Conservation (phyloP, 2,888 invertebrate species). For the Nomada fabriciana region DNA sequence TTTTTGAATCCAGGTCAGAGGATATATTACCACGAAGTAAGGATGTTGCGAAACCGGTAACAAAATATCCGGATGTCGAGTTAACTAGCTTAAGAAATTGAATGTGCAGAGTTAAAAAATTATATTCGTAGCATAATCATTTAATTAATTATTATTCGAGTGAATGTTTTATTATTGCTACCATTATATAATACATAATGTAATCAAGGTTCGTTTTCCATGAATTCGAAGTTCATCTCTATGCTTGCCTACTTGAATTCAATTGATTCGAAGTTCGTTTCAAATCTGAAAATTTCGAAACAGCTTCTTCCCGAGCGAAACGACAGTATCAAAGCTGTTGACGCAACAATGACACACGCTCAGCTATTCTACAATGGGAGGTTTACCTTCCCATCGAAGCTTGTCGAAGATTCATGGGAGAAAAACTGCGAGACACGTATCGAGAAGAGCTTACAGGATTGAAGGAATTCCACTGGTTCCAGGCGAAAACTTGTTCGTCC, state of each 20-base stretch:
- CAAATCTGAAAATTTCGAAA: constrained; percentile 21
- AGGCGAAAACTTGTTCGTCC: constrained; percentile 62
- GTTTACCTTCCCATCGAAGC: constrained; percentile 66
- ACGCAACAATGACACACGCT: constrained; percentile 55
- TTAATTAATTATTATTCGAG: too few relatives aligned
- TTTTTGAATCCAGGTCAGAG: constrained; percentile 34
- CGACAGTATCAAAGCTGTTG: constrained; percentile 48
- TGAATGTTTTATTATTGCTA: too few relatives aligned
- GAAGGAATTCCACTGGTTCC: constrained; percentile 62
- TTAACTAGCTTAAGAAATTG: too few relatives aligned
- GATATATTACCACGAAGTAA: not conserved
- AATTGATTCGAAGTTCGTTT: not conserved
- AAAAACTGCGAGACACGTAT: constrained; percentile 60
- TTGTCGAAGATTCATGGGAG: constrained; percentile 39
- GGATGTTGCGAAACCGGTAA: too few relatives aligned
- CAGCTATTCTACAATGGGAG: constrained; percentile 32
- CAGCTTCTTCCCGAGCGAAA: not conserved
- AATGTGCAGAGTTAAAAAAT: too few relatives aligned
- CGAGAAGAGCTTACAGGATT: constrained; percentile 62
- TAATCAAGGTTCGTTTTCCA: too few relatives aligned
- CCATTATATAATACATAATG: too few relatives aligned
- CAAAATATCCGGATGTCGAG: too few relatives aligned
- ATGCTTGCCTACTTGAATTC: too few relatives aligned
- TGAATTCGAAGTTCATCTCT: too few relatives aligned
- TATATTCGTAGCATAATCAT: too few relatives aligned